phyloP scores from a whole-genome alignment of 2,113 vertebrate species.

The Gorilla gorilla region DNA sequence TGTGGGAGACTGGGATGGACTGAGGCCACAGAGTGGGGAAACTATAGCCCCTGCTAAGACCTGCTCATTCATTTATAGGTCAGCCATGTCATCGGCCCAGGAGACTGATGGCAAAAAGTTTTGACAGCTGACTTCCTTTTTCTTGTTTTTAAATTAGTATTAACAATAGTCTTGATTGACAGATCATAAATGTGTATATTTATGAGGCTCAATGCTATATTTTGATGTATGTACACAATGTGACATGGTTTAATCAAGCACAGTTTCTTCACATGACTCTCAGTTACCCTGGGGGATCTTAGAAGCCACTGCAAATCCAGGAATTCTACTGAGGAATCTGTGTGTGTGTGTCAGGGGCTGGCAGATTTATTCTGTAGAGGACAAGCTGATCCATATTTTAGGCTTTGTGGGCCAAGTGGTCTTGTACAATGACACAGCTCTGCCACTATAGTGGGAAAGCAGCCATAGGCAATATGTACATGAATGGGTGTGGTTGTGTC shows the following conservation, averaged over 20 bases:
- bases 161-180: background rate
- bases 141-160: background rate
- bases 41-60: background rate
- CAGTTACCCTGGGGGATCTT: background rate
- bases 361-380: background rate
- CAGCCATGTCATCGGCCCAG: too few species aligned
- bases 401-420: background rate
- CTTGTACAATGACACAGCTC: background rate
- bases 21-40: rapidly evolving
- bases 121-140: background rate
- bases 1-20: too few species aligned
- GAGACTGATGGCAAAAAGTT: background rate
- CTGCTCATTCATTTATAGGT: background rate
- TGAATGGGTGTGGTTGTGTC: background rate
- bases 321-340: background rate
- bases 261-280: background rate
- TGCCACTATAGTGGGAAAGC: background rate
- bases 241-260: background rate
- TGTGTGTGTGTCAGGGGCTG: background rate
- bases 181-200: background rate
- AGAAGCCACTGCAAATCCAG: background rate
- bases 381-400: background rate
- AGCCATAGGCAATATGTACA: background rate
- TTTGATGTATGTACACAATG: background rate
- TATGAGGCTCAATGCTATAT: background rate